phyloP scores from a whole-genome alignment of 1,140 invertebrate species.

The Tyrophagus putrescentiae region DNA sequence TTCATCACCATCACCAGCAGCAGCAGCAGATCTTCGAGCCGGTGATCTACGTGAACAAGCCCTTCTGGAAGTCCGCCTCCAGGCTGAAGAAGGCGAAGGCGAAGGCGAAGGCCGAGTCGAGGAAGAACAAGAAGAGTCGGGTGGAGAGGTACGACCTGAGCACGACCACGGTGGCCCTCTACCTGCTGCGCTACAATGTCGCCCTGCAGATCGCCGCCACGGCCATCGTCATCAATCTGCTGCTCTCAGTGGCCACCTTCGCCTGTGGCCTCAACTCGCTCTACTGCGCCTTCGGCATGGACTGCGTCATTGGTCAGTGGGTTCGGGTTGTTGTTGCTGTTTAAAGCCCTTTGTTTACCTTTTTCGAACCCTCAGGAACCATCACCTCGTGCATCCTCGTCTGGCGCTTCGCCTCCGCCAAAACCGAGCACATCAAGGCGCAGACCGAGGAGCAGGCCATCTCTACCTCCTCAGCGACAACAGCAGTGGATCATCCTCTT shows the following conservation, averaged over 20 bases:
- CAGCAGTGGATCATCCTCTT: too few relatives aligned
- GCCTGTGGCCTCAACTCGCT: background rate
- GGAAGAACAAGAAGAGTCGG: too few relatives aligned
- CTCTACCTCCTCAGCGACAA: too few relatives aligned
- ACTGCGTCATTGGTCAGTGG: background rate
- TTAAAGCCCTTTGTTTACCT: background rate
- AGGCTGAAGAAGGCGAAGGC: too few relatives aligned
- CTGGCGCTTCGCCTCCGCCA: conserved; percentile 6
- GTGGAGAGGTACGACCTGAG: too few relatives aligned
- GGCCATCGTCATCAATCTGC: conserved; percentile 1
- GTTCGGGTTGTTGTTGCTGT: background rate
- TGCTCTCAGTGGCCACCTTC: background rate
- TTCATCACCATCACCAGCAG: too few relatives aligned
- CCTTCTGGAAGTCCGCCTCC: too few relatives aligned
- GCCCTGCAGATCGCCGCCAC: background rate
- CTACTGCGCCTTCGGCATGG: conserved; percentile 8
- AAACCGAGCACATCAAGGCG: too few relatives aligned
- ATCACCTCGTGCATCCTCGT: background rate
- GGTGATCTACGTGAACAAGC: too few relatives aligned
- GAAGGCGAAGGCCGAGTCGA: too few relatives aligned
- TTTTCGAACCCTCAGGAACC: background rate
- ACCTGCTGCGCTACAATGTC: conserved; percentile 1
- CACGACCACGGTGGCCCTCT: background rate
- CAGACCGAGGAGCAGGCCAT: too few relatives aligned
- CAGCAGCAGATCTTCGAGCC: too few relatives aligned